Evolutionary conservation across 2,113 vertebrate species (phyloP).

Genomic region (Microcebus ravelobensis): DNA sequence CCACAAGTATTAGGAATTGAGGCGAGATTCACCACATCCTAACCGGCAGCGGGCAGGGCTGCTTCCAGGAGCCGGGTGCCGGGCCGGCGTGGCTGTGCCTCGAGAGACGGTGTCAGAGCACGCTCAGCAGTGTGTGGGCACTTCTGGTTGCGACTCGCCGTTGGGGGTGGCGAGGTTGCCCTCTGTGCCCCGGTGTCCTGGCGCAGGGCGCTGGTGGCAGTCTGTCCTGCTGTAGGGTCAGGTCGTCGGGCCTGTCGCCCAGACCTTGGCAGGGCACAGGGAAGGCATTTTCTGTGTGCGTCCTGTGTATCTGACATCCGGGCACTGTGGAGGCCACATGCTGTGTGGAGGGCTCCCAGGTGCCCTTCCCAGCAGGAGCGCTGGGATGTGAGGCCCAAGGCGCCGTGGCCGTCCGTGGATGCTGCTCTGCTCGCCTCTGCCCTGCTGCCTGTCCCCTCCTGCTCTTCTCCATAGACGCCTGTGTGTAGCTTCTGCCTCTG

Average conservation of each 20-base stretch:
- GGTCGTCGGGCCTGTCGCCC: slow-evolving; percentile 69
- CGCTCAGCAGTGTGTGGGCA: slow-evolving; percentile 71
- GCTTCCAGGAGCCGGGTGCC: slow-evolving; percentile 55
- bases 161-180: slow-evolving; percentile 65
- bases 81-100: accelerated
- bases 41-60: not conserved
- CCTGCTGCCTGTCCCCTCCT: slow-evolving; percentile 51
- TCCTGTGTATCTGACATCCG: slow-evolving; percentile 57
- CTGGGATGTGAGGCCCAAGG: accelerated
- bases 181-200: not conserved
- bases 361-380: not conserved
- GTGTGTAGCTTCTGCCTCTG: slow-evolving; percentile 79
- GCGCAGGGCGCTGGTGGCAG: not conserved
- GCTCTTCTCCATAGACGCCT: slow-evolving; percentile 81
- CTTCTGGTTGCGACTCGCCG: slow-evolving; percentile 67
- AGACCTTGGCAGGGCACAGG: slow-evolving; percentile 54
- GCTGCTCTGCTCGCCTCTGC: slow-evolving; percentile 66
- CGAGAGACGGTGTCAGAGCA: not conserved
- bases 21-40: slow-evolving; percentile 47
- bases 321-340: slow-evolving; percentile 62
- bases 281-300: slow-evolving; percentile 35
- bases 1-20: not conserved
- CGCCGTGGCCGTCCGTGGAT: not conserved
- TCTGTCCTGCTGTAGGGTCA: not conserved
- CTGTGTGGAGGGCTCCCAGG: not conserved